These are phyloP conservation scores for Columba livia DNA, from an alignment of 2,113 vertebrate genomes.

Conservation along the genomic window DNA sequence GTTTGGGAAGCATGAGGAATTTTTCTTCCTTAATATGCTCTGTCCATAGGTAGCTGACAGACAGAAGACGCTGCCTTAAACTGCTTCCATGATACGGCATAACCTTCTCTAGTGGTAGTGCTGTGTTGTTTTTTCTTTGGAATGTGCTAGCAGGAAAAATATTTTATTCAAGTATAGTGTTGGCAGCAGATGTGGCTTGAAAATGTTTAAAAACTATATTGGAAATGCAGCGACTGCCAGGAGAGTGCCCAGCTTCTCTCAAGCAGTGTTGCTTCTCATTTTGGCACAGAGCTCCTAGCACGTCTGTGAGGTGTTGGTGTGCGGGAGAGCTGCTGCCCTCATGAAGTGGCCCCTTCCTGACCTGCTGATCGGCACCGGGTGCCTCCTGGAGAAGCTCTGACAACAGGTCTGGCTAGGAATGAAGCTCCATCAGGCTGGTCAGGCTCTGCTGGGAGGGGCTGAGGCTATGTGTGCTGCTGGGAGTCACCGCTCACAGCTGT, in stretches of 20 bases:
- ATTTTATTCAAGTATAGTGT: not conserved
- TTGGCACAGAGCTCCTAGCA: not conserved
- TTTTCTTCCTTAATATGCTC: not conserved
- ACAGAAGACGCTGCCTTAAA: not conserved
- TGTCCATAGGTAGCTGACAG: not conserved
- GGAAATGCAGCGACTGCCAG: accelerated
- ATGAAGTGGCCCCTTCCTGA: not conserved
- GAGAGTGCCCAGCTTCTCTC: not conserved
- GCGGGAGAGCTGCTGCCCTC: accelerated
- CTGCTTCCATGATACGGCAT: not conserved
- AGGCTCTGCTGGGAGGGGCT: not conserved
- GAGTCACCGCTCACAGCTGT: not conserved
- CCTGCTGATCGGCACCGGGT: not conserved
- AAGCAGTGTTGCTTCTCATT: not conserved
- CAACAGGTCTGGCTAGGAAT: not conserved
- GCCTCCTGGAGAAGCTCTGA: not conserved
- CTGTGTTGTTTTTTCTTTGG: not conserved
- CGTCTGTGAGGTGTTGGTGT: not conserved
- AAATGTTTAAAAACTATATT: not conserved
- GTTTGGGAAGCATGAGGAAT: not conserved
- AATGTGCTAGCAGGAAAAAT: not conserved
- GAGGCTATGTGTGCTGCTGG: not conserved
- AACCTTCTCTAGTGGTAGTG: not conserved
- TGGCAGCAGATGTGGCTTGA: not conserved
- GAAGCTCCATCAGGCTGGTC: not conserved